phyloP scores from a whole-genome alignment of 1,140 invertebrate genomes.

The Cyphomyrmex costatus region DNA sequence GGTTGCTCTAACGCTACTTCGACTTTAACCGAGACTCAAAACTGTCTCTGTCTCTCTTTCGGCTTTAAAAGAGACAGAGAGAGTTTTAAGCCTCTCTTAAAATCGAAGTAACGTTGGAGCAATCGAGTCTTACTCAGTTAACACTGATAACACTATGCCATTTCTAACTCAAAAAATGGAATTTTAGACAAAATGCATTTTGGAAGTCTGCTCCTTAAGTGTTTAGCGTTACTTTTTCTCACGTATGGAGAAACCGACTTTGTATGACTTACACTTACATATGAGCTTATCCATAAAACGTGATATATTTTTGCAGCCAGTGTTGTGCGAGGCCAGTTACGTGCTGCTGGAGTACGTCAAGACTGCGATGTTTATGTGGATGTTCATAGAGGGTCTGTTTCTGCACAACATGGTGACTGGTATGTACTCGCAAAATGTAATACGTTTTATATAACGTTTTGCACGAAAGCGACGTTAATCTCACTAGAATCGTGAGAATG shows the following conservation, averaged over 20 bases:
- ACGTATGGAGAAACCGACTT: not conserved
- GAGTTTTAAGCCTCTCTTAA: no score
- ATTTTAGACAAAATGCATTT: no score
- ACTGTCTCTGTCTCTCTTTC: no score
- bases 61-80: no score
- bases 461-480: not conserved
- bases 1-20: no score
- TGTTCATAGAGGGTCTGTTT: constrained; percentile 97
- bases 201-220: no score
- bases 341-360: constrained; percentile 94
- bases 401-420: constrained; percentile 94
- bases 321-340: constrained; percentile 93
- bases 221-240: not conserved
- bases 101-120: no score
- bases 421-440: constrained; percentile 54
- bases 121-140: no score
- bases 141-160: no score
- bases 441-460: not conserved
- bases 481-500: not conserved
- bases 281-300: not conserved
- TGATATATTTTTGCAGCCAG: constrained; percentile 87
- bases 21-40: no score
- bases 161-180: no score
- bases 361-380: constrained; percentile 97
- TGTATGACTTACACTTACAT: not conserved